Conservation (phyloP, 2,113 vertebrate species). For the Rhabdomys dilectus region DNA sequence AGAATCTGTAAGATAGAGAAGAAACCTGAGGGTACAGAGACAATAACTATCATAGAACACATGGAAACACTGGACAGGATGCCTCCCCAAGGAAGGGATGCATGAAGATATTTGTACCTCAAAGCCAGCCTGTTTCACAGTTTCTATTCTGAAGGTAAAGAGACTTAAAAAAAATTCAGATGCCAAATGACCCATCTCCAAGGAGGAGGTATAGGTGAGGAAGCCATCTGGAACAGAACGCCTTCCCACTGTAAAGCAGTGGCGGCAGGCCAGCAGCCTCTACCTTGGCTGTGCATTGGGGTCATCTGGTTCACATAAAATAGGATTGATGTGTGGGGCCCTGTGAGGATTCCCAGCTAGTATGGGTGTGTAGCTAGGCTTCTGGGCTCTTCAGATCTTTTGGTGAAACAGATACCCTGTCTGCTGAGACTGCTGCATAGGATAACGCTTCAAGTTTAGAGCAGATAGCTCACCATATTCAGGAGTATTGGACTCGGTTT, state of each 20-base stretch:
- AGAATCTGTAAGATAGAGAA: neutral
- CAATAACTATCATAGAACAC: neutral
- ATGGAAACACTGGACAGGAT: neutral
- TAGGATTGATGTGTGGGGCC: neutral
- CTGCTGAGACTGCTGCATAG: neutral
- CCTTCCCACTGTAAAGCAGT: neutral
- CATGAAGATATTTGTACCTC: neutral
- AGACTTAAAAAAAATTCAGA: neutral
- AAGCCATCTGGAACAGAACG: neutral
- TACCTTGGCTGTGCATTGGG: neutral
- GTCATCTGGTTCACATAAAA: neutral
- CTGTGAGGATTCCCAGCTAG: neutral
- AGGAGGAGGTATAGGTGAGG: neutral
- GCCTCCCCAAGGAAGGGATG: neutral
- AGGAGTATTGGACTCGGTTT: neutral
- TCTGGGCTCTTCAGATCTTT: neutral
- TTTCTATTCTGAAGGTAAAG: neutral
- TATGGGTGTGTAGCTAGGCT: neutral
- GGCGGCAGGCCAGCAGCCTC: neutral
- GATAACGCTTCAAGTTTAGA: neutral
- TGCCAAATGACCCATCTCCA: neutral
- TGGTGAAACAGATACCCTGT: neutral
- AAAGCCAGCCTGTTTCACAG: neutral
- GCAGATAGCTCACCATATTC: neutral
- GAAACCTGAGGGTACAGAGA: neutral